A percentile compares a stretch with the other conserved stretches of the same genome.
Evolutionary conservation across 2,113 vertebrate species (phyloP).

Genomic region (Taurulus bubalis): DNA sequence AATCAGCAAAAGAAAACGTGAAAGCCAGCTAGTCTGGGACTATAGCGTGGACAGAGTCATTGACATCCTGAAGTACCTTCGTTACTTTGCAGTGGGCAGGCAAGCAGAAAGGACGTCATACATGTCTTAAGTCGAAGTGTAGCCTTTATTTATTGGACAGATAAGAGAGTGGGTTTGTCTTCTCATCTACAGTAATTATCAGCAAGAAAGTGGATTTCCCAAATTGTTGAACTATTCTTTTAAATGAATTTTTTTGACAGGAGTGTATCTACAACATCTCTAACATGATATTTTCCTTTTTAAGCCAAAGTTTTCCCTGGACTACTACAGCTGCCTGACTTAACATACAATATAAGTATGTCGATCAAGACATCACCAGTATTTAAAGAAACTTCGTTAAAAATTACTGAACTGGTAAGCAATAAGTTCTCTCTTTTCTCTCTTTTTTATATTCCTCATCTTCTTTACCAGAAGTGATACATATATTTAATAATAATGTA

Average conservation of each 20-base stretch:
- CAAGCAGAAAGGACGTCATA: background rate
- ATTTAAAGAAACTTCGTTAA: rapidly evolving
- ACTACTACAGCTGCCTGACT: rapidly evolving
- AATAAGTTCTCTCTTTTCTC: background rate
- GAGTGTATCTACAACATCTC: background rate
- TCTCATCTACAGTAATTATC: background rate
- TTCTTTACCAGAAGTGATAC: background rate
- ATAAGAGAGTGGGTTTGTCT: background rate
- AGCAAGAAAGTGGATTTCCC: background rate
- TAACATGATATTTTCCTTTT: conserved; percentile 13
- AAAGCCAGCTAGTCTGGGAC: background rate
- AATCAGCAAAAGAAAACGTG: background rate
- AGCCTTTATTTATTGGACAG: background rate
- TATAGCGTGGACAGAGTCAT: background rate
- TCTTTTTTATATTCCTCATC: background rate
- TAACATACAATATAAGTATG: rapidly evolving
- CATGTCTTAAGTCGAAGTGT: background rate
- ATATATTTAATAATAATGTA: background rate
- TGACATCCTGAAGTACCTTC: background rate
- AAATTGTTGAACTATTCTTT: background rate
- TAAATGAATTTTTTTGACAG: background rate
- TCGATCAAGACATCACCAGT: rapidly evolving
- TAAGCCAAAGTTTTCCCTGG: conserved; percentile 75
- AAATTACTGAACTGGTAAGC: background rate
- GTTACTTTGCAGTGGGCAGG: background rate